Percentiles rank a stretch among this genome's conserved stretches.
Evolutionary conservation across 2,797 vertebrate genomes (phyloP).

Genomic region (Mormyrops attenuatus): DNA sequence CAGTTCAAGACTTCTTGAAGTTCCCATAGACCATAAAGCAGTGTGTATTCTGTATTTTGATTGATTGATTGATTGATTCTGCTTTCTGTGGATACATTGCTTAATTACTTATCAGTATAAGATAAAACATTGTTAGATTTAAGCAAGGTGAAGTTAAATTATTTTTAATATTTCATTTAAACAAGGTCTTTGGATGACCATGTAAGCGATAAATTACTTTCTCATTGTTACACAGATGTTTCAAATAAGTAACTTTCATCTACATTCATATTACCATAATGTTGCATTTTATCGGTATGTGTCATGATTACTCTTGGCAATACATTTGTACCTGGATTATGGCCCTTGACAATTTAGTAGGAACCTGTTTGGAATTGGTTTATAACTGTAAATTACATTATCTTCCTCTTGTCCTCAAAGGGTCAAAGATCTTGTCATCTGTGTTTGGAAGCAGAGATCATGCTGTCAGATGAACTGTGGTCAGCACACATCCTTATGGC

Average conservation of each 20-base stretch:
- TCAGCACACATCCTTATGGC: conserved; percentile 63
- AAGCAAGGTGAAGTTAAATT: background rate
- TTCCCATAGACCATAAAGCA: background rate
- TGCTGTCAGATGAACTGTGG: conserved; percentile 60
- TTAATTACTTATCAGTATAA: background rate
- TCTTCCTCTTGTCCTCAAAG: conserved; percentile 42
- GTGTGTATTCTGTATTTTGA: background rate
- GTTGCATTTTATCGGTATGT: background rate
- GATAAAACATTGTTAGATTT: background rate
- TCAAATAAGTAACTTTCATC: background rate
- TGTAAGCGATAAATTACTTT: background rate
- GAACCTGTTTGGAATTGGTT: background rate
- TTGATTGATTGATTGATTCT: background rate
- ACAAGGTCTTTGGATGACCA: background rate
- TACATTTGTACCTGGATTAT: background rate
- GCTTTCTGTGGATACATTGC: background rate
- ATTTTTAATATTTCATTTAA: background rate
- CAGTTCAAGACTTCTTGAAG: background rate
- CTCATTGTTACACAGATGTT: background rate
- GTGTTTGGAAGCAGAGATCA: conserved; percentile 54
- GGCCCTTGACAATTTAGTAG: background rate
- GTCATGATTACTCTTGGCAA: background rate
- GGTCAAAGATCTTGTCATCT: conserved; percentile 42
- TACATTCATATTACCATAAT: background rate
- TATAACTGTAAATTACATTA: background rate